Evolutionary conservation across 2,113 vertebrate genomes (phyloP), one percentile per base, ranked within the genome.

Genomic region (Myotis brandtii): DNA sequence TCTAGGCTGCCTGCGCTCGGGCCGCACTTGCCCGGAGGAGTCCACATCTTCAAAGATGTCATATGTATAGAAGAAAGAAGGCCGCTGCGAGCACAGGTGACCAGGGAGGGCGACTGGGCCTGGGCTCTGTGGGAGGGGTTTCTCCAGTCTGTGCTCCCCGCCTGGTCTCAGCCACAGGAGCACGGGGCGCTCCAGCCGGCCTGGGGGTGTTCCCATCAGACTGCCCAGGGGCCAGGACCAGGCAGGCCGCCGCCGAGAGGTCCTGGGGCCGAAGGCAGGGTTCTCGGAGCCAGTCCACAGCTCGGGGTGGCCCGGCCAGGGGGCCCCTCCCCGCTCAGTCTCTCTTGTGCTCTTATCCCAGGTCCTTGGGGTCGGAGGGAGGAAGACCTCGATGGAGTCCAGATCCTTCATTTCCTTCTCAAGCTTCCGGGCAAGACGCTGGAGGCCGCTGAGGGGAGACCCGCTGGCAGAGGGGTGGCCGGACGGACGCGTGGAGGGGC

Each of bases 401-500:
- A 34, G 64, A 91, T 34, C 90, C 88, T 92, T 89, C 25, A 12
- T 70, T 62, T 92, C 77, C 90, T 93, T 81, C 86, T 89, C 0
- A 37, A 86, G 32, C 30, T 67, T 59, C 94, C 13, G 50, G 37
- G 83, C 30, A 1, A 92, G 95, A 62, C 0, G 46, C 46, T 34
- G 48, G 79, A 66, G 80, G 81, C 54, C 11, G 0, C 54, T 5
- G 82, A n/a, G 25, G 37, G 86, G 66, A 66, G 83, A 70, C 59
- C n/a, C 69, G 6, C 95, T 77, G 95, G 97, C 89, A 95, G 97
- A 95, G 95, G 94, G 95, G 94, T 48, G 97, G 97, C 96, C 64
- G 43, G 48, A 52, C 66, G 37, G 43, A 32, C 12, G 46, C 37
- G 66, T 16, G 70, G 89, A 93, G 95, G 97, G 97, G 96, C 75